phyloP scores from a whole-genome alignment of 2,888 invertebrate genomes.

The Atherix ibis region DNA sequence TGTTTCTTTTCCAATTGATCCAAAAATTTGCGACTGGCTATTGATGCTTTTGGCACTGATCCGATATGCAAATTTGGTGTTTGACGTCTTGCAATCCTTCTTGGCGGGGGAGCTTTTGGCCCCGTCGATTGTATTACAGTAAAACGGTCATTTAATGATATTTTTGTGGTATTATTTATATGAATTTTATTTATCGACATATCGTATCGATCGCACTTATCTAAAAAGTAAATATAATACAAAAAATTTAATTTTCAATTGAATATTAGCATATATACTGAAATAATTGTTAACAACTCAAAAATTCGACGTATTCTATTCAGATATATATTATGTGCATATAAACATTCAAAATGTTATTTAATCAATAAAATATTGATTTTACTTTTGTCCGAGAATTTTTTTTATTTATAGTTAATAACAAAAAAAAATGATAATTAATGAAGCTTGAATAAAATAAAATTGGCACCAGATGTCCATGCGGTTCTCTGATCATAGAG shows the following conservation, averaged over 20 bases:
- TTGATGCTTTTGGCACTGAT: slow-evolving; percentile 14
- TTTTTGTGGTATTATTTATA: slow-evolving; percentile 34
- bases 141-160: slow-evolving; percentile 33
- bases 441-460: no score
- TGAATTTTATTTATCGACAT: slow-evolving; percentile 20
- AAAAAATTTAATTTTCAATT: slow-evolving; percentile 9
- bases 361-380: no score
- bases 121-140: slow-evolving; percentile 23
- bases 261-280: slow-evolving; percentile 7
- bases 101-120: slow-evolving; percentile 9
- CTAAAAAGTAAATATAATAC: slow-evolving; percentile 11
- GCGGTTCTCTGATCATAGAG: no score
- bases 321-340: no score
- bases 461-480: no score
- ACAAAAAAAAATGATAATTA: no score
- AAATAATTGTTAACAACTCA: slow-evolving; percentile 8
- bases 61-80: slow-evolving; percentile 10
- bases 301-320: no score
- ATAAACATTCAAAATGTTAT: no score
- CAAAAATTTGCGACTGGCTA: slow-evolving; percentile 25
- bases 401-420: no score
- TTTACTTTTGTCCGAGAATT: no score
- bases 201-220: no score
- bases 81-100: slow-evolving; percentile 14
- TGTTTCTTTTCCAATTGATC: slow-evolving; percentile 28